Evolutionary conservation across 2,797 vertebrate species (phyloP).

Genomic region (Enteromius anoplus): DNA sequence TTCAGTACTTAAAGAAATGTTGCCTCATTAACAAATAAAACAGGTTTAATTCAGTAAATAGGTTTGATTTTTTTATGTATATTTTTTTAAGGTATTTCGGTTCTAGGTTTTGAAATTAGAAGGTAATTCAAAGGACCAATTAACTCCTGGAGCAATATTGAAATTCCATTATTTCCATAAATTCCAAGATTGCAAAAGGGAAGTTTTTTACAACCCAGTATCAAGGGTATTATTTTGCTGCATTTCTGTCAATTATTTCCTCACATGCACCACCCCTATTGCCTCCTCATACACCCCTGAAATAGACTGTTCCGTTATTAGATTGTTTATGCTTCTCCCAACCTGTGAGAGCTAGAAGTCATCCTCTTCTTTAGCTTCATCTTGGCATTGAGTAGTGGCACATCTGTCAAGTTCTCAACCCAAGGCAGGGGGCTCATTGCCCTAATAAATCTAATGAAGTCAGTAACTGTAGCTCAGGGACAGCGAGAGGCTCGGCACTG

Average conservation of each 20-base stretch:
- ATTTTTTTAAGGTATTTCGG: neutral
- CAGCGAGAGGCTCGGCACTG: constrained; percentile 60
- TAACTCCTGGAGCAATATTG: too few species aligned
- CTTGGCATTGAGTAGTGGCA: constrained; percentile 72
- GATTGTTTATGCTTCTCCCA: constrained; percentile 56
- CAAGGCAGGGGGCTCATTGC: constrained; percentile 48
- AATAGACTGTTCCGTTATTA: neutral
- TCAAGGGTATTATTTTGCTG: neutral
- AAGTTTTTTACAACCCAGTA: too few species aligned
- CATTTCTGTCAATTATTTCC: neutral
- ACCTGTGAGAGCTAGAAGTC: constrained; percentile 65
- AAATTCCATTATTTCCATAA: too few species aligned
- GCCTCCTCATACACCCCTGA: neutral
- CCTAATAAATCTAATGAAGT: constrained; percentile 57
- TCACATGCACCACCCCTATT: neutral
- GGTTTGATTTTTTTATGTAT: too few species aligned
- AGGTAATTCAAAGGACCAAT: too few species aligned
- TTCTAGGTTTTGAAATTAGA: neutral
- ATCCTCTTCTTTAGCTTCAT: constrained; percentile 78
- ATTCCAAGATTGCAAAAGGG: too few species aligned
- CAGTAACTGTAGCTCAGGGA: constrained; percentile 74
- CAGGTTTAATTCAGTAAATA: too few species aligned
- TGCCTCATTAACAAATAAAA: neutral
- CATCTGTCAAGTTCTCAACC: constrained; percentile 61
- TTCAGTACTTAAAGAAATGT: neutral